Evolutionary conservation across 2,113 vertebrate species (phyloP).

Genomic region (Verasper variegatus): DNA sequence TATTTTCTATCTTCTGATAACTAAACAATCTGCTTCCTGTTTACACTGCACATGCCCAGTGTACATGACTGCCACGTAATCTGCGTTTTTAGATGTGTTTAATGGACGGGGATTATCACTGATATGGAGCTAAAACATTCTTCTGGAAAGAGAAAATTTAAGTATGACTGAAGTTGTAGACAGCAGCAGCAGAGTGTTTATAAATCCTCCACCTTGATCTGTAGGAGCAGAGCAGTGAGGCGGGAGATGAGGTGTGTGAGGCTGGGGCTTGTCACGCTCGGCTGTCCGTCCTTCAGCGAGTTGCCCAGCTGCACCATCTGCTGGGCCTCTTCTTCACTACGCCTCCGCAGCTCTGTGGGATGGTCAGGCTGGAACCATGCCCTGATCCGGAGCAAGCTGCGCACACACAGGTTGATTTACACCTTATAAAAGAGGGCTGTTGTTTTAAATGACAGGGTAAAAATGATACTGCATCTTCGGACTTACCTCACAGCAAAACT

Average conservation of each 20-base stretch:
- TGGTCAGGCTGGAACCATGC: constrained; percentile 93
- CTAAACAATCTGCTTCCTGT: too few relatives aligned
- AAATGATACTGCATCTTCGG: too few relatives aligned
- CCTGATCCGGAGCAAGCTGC: constrained; percentile 96
- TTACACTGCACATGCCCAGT: too few relatives aligned
- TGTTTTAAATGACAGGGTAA: too few relatives aligned
- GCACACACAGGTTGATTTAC: not conserved
- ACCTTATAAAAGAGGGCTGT: not conserved
- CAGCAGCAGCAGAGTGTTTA: not conserved
- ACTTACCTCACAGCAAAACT: constrained; percentile 94
- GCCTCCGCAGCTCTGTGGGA: constrained; percentile 89
- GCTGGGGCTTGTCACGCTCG: constrained; percentile 86
- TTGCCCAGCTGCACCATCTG: constrained; percentile 90
- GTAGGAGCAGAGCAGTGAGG: constrained; percentile 94
- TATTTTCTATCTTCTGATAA: too few relatives aligned
- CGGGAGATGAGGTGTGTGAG: constrained; percentile 92
- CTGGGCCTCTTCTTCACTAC: constrained; percentile 95
- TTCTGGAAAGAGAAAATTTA: too few relatives aligned
- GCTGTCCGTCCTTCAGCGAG: constrained; percentile 84
- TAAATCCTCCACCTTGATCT: constrained; percentile 89
- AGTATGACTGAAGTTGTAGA: too few relatives aligned
- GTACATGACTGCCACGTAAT: too few relatives aligned
- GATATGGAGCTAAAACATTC: too few relatives aligned
- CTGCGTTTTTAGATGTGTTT: too few relatives aligned
- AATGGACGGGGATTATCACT: too few relatives aligned